Evolutionary conservation across 2,888 invertebrate genomes (phyloP).

Genomic region (Caenorhabditis sulstoni): DNA sequence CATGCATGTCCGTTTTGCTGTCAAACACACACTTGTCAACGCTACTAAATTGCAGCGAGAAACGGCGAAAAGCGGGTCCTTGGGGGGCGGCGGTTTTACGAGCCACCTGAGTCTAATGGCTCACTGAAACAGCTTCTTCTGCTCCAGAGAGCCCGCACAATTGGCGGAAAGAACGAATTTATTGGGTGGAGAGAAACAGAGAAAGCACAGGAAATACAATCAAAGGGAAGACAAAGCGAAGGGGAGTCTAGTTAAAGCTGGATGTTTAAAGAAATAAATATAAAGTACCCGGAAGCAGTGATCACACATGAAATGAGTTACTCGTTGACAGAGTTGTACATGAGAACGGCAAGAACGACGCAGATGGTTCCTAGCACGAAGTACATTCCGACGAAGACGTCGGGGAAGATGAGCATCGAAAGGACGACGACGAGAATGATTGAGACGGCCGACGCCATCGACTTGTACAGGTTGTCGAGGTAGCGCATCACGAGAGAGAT

Average conservation of each 20-base stretch:
- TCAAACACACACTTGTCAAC: conserved; percentile 54
- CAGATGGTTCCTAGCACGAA: conserved; percentile 78
- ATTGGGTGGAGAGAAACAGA: conserved; percentile 1
- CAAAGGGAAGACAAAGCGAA: conserved; percentile 1
- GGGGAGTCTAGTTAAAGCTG: background rate
- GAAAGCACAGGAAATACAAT: conserved; percentile 22
- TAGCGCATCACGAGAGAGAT: conserved; percentile 81
- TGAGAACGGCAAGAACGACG: conserved; percentile 79
- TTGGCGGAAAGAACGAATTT: conserved; percentile 7
- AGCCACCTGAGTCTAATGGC: conserved; percentile 53
- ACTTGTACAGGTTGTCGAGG: conserved; percentile 80
- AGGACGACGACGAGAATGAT: conserved; percentile 79
- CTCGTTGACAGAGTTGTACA: conserved; percentile 80
- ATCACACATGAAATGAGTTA: conserved; percentile 46
- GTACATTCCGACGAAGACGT: conserved; percentile 73
- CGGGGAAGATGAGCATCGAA: conserved; percentile 74
- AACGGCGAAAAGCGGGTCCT: conserved; percentile 5
- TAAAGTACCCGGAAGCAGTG: conserved; percentile 5
- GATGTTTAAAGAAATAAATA: conserved; percentile 22
- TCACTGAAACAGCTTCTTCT: conserved; percentile 26
- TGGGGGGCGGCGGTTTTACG: conserved; percentile 29
- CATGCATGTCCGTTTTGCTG: conserved; percentile 39
- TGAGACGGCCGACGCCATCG: conserved; percentile 80
- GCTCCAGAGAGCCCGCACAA: conserved; percentile 20
- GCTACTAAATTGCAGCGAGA: conserved; percentile 30